Evolutionary conservation across 2,797 vertebrate species (phyloP).

Genomic region (Myripristis jacobus): DNA sequence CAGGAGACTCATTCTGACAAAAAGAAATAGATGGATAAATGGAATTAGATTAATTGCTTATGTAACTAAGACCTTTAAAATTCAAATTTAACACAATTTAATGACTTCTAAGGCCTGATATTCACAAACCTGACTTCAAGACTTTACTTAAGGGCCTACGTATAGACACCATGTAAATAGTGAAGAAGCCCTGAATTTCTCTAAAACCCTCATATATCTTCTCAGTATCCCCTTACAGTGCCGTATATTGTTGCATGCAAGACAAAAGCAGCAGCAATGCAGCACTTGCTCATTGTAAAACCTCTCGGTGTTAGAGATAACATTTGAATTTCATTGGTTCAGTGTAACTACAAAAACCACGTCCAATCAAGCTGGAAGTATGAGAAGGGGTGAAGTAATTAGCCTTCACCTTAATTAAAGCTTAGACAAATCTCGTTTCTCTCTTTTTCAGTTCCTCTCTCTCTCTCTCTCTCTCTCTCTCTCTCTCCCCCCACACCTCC

Average conservation of each 20-base stretch:
- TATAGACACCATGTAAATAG: too few relatives aligned
- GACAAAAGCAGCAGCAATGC: conserved; percentile 3
- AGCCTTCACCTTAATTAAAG: conserved; percentile 73
- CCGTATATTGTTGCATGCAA: conserved; percentile 7
- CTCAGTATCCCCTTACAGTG: conserved; percentile 2
- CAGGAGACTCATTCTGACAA: too few relatives aligned
- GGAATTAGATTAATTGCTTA: too few relatives aligned
- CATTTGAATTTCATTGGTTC: conserved; percentile 52
- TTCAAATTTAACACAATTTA: too few relatives aligned
- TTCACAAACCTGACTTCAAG: too few relatives aligned
- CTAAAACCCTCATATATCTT: background rate
- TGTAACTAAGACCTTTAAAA: too few relatives aligned
- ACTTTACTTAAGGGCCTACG: too few relatives aligned
- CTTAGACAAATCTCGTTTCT: conserved; percentile 2
- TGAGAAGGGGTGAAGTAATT: conserved; percentile 68
- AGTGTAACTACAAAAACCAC: conserved; percentile 59
- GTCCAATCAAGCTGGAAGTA: conserved; percentile 59
- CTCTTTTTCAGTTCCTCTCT: conserved; percentile 44
- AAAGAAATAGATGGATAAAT: too few relatives aligned
- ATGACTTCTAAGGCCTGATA: too few relatives aligned
- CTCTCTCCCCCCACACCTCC: conserved; percentile 18
- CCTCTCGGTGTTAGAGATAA: conserved; percentile 44
- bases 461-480: conserved; percentile 31
- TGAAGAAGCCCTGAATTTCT: background rate
- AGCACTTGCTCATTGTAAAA: conserved; percentile 26